Evolutionary conservation across 2,797 vertebrate species (phyloP).

Genomic region (Rhodeus uyekii): DNA sequence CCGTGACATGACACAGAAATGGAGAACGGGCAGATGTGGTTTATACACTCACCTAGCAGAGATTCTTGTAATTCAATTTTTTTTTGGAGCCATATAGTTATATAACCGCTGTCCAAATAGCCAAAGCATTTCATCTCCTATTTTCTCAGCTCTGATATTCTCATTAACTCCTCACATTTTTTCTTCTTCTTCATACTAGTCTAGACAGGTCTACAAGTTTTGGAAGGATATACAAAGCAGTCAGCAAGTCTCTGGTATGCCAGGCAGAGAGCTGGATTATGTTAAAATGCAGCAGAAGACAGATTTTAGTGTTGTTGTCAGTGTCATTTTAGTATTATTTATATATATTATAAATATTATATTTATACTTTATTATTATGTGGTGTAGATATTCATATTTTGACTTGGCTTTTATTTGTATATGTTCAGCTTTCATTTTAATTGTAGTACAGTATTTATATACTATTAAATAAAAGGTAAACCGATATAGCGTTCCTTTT

Average conservation of each 20-base stretch:
- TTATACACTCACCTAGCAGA: slow-evolving; percentile 10
- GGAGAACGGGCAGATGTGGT: neutral
- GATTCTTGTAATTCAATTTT: neutral
- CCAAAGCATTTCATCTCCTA: slow-evolving; percentile 5
- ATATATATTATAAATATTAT: no score
- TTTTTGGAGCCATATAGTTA: neutral
- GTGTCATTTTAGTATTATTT: neutral
- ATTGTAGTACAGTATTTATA: neutral
- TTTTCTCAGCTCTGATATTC: slow-evolving; percentile 31
- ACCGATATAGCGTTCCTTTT: no score
- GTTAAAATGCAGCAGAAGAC: neutral
- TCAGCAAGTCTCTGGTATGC: neutral
- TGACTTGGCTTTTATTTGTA: neutral
- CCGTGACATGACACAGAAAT: slow-evolving; percentile 21
- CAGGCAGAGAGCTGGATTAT: neutral
- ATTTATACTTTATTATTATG: neutral
- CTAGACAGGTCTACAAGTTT: slow-evolving; percentile 22
- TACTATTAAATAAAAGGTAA: no score
- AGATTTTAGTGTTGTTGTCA: neutral
- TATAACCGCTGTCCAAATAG: neutral
- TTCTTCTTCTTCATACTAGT: neutral
- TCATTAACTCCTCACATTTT: neutral
- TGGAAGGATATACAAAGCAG: neutral
- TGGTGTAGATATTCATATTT: neutral
- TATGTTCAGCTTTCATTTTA: neutral